phyloP scores from a whole-genome alignment of 2,888 invertebrate species.

The Aricia artaxerxes region DNA sequence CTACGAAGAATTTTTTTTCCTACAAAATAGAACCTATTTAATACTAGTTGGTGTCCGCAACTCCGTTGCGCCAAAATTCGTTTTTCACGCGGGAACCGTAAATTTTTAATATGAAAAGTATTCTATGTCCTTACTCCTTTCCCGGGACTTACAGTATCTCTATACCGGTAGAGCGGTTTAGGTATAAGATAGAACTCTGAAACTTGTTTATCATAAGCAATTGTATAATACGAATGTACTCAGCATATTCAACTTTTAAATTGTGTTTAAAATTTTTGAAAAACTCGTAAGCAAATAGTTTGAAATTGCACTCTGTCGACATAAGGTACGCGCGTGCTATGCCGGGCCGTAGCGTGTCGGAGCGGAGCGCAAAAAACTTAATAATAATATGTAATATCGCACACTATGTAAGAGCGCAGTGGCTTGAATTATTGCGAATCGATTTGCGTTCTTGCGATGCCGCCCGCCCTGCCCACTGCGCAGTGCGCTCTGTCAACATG shows the following conservation, averaged over 20 bases:
- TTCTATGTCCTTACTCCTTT: no score
- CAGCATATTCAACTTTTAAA: conserved; percentile 12
- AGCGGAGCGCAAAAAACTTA: no score
- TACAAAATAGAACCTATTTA: not conserved
- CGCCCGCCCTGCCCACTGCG: not conserved
- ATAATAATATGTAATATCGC: not conserved
- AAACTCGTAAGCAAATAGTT: conserved; percentile 20
- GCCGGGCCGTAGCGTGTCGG: no score
- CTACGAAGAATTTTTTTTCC: not conserved
- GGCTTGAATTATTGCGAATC: not conserved
- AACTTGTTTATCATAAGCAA: not conserved
- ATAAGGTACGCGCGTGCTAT: not conserved
- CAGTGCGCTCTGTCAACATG: not conserved
- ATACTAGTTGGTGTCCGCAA: no score
- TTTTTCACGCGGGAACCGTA: no score
- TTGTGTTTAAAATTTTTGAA: not conserved
- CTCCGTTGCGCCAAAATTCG: no score
- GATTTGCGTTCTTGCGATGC: no score
- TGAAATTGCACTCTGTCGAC: not conserved
- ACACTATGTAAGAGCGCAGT: no score
- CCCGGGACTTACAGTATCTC: no score
- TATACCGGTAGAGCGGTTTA: no score
- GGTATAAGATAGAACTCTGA: not conserved
- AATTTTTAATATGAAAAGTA: no score
- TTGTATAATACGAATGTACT: not conserved